These are phyloP conservation scores for Scopus umbretta DNA, from an alignment of 2,113 vertebrate genomes.

Conservation along the genomic window DNA sequence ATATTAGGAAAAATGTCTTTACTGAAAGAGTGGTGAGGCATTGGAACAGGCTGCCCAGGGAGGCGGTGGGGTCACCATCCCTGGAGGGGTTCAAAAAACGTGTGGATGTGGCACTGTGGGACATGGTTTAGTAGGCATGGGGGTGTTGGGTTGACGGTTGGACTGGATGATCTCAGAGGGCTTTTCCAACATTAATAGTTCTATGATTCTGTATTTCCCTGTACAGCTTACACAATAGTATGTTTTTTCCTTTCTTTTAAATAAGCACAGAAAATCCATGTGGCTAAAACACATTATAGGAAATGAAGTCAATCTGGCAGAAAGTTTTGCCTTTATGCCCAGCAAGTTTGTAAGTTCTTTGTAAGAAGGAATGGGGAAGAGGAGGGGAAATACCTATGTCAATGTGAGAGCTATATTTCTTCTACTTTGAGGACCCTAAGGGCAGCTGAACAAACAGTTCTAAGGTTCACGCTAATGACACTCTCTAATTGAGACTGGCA, in stretches of 20 bases:
- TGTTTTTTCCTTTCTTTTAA: neutral
- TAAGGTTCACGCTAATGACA: neutral
- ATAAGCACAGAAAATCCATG: neutral
- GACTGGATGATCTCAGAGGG: no score
- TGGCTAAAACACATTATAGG: neutral
- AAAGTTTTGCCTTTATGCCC: neutral
- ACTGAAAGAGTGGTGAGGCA: no score
- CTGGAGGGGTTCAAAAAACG: no score
- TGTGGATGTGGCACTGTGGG: no score
- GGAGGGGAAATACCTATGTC: neutral
- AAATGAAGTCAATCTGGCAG: neutral
- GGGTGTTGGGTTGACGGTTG: no score
- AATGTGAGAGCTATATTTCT: neutral
- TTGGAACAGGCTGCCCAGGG: no score
- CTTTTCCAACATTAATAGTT: no score
- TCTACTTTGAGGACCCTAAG: neutral
- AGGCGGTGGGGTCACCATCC: no score
- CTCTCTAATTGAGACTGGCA: neutral
- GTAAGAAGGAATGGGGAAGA: neutral
- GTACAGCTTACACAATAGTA: constrained; percentile 16
- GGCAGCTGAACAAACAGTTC: neutral
- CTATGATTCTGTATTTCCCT: constrained; percentile 47
- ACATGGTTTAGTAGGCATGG: no score
- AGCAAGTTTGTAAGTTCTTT: neutral
- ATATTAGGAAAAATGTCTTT: no score